Base-by-base conservation (phyloP, 2,113 vertebrate genomes). In the Eidolon helvum region DNA sequence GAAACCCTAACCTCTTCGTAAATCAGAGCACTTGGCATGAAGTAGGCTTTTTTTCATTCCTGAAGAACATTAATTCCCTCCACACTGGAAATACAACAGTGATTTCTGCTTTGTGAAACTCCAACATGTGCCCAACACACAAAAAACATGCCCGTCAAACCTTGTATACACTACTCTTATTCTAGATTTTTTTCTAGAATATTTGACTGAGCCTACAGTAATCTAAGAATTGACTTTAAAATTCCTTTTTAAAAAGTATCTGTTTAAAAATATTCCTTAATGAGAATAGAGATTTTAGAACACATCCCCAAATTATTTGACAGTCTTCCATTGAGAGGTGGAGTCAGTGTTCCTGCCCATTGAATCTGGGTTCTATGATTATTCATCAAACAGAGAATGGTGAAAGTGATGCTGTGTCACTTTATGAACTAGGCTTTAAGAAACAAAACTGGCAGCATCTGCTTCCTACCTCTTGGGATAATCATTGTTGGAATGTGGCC, bases 1-100 rank as follows among this genome's bases (percentile, higher is more conserved):
- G 38, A 96, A 95, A 92, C 50, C 30, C 33, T 78, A 92, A 55
- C 68, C 69, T 90, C 93, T 48, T 83, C 12, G 11, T 59, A 72
- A 83, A 61, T 86, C 79, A 92, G 78, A 87, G 30, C 16, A 66
- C 48, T 66, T 95, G 84, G 71, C 50, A 53, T 71, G 66, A 4
- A 69, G 38, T 30, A 75, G 79, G 21, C 18, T 40, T 79, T 94
- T 33, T 53, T 83, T 93, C 78, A 87, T 85, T 69, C 57, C 77
- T 77, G 69, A 87, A 93, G 65, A 68, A 95, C 35, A 48, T 43
- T 22, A 14, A 82, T 55, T 74, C 22, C 22, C 14, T 93, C 26
- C 35, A 91, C 15, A 38, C 28, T 87, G 26, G 40, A 86, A 71
- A 65, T 53, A 38, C 33, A 59, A 24, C 10, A 72, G n/a, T 69